phyloP scores from a whole-genome alignment of 2,113 vertebrate species.

The Polyodon spathula region DNA sequence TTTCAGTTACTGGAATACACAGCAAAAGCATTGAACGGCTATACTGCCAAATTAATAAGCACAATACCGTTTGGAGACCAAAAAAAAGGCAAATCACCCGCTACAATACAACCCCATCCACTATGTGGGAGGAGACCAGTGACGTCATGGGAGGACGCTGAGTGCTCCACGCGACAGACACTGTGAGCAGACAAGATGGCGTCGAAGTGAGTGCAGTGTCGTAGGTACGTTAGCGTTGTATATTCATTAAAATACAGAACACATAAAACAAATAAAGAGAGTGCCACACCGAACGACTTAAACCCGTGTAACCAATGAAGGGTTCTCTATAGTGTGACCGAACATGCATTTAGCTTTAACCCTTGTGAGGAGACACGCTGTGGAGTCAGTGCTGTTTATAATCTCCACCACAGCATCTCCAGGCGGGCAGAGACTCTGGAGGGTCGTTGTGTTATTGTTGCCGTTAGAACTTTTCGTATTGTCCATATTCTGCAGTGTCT shows the following conservation, averaged over 20 bases:
- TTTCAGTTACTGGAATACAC: too few species aligned
- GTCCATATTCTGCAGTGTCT: too few species aligned
- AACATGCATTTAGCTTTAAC: not conserved
- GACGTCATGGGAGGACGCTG: conserved; percentile 42
- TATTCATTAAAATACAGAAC: conserved; percentile 14
- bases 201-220: conserved; percentile 34
- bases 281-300: not conserved
- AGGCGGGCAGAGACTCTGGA: not conserved
- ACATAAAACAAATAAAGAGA: conserved; percentile 39
- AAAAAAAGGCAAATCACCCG: too few species aligned
- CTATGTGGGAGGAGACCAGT: too few species aligned
- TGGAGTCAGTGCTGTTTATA: not conserved
- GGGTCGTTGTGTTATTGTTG: not conserved
- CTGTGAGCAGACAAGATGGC: conserved; percentile 50
- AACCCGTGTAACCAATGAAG: not conserved
- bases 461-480: too few species aligned
- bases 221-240: conserved; percentile 29
- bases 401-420: not conserved
- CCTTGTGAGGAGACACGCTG: not conserved
- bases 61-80: too few species aligned
- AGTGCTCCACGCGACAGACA: conserved; percentile 44
- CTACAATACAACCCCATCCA: too few species aligned
- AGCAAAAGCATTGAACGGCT: too few species aligned
- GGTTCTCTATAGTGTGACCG: not conserved
- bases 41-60: too few species aligned